Evolutionary conservation across 2,797 vertebrate species (phyloP).

Genomic region (Benthosema pterotum): DNA sequence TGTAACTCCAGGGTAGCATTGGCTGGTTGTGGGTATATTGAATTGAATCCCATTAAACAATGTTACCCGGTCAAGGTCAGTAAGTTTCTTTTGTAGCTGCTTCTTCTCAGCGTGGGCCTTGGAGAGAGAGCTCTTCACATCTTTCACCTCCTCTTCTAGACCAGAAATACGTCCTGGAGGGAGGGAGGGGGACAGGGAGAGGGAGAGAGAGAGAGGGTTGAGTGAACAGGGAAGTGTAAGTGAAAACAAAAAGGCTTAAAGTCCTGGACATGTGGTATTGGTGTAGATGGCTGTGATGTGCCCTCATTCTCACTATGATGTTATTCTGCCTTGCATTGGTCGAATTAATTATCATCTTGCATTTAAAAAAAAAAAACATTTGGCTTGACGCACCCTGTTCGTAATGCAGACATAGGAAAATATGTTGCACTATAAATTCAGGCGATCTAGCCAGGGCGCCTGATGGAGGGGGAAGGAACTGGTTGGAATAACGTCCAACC

Average conservation of each 20-base stretch:
- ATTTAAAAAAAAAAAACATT: too few relatives aligned
- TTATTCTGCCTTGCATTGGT: too few relatives aligned
- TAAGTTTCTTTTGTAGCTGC: conserved; percentile 88
- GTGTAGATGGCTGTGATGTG: neutral
- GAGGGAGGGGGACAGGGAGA: too few relatives aligned
- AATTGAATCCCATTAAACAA: neutral
- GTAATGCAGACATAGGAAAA: conserved; percentile 16
- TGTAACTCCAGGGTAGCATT: too few relatives aligned
- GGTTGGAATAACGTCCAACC: too few relatives aligned
- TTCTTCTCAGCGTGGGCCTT: conserved; percentile 87
- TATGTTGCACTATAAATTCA: conserved; percentile 9
- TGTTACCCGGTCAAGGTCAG: conserved; percentile 89
- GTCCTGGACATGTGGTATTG: neutral
- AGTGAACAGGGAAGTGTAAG: neutral
- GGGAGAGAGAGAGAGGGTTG: conserved; percentile 12
- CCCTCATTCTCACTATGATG: too few relatives aligned
- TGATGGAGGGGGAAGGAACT: too few relatives aligned
- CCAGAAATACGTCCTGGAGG: conserved; percentile 81
- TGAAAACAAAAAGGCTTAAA: neutral
- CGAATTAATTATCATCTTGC: too few relatives aligned
- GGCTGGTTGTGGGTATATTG: neutral
- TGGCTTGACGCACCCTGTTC: neutral
- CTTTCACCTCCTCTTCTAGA: conserved; percentile 89
- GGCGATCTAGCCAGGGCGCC: too few relatives aligned
- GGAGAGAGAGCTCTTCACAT: conserved; percentile 80